A percentile compares a stretch with the other conserved stretches of the same genome.
Conservation (phyloP, 2,888 invertebrate species). For the Physocephala rufipes region DNA sequence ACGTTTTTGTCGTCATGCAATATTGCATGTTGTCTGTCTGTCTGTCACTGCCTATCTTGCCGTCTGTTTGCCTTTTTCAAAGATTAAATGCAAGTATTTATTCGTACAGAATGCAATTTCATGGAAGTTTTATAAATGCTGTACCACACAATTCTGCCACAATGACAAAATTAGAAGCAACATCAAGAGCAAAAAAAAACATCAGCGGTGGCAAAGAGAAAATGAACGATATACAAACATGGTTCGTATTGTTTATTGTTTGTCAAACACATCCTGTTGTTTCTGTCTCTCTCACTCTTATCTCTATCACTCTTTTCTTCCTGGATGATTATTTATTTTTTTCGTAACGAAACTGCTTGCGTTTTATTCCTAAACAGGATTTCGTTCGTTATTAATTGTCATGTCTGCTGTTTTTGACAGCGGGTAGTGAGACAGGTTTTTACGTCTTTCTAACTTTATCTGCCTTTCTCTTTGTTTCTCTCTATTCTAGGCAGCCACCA, state of each 20-base stretch:
- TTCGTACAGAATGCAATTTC: neutral
- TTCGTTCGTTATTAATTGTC: neutral
- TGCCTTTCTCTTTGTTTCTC: no score
- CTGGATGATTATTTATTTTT: neutral
- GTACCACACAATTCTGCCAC: neutral
- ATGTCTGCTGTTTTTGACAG: no score
- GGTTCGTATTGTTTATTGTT: neutral
- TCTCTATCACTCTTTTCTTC: neutral
- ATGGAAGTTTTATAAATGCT: neutral
- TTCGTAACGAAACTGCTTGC: neutral
- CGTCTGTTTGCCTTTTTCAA: neutral
- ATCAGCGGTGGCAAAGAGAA: neutral
- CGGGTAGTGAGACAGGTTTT: slow-evolving; percentile 27
- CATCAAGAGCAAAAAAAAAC: neutral
- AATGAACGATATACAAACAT: no score
- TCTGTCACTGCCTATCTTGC: neutral
- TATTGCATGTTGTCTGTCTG: neutral
- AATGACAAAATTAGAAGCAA: neutral
- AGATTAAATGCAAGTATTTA: neutral
- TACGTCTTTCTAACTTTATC: no score
- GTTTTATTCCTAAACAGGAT: slow-evolving; percentile 31
- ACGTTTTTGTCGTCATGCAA: neutral
- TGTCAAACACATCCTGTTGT: neutral
- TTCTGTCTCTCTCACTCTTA: neutral
- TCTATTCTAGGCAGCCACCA: slow-evolving; percentile 19